phyloP scores from a whole-genome alignment of 2,113 vertebrate species.

The Xenopus borealis region DNA sequence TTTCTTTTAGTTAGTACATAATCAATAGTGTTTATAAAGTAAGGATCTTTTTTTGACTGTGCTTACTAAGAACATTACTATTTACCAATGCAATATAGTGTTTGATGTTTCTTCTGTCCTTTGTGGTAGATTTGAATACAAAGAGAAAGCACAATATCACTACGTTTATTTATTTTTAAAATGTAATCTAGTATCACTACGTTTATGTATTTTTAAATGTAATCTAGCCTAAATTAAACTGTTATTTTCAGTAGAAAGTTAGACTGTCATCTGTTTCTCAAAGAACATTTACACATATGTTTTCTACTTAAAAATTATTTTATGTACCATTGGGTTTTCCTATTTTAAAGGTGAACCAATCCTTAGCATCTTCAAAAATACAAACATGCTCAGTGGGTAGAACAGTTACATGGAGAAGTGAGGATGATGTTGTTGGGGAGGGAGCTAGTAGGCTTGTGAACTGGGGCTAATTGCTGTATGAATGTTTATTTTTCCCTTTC shows the following conservation, averaged over 20 bases:
- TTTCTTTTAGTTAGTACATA: neutral
- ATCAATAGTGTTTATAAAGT: slow-evolving; percentile 13
- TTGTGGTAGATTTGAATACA: slow-evolving; percentile 23
- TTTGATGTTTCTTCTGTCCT: neutral
- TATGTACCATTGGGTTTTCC: too few species aligned
- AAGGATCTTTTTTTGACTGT: neutral
- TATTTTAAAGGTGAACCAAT: too few species aligned
- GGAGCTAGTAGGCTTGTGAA: neutral
- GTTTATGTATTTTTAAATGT: neutral
- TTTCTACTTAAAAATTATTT: too few species aligned
- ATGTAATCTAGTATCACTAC: neutral
- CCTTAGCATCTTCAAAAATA: too few species aligned
- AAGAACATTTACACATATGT: too few species aligned
- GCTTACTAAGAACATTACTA: slow-evolving; percentile 10
- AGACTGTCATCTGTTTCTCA: too few species aligned
- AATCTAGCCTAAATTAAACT: too few species aligned
- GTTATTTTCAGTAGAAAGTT: too few species aligned
- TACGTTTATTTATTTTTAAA: too few species aligned
- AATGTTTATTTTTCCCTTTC: neutral
- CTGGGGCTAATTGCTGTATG: neutral
- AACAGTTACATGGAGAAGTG: too few species aligned
- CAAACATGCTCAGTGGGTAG: too few species aligned
- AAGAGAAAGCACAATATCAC: neutral
- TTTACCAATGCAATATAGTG: slow-evolving; percentile 1
- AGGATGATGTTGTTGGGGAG: too few species aligned